Evolutionary conservation across 2,113 vertebrate genomes (phyloP).

Genomic region (Passer montanus): DNA sequence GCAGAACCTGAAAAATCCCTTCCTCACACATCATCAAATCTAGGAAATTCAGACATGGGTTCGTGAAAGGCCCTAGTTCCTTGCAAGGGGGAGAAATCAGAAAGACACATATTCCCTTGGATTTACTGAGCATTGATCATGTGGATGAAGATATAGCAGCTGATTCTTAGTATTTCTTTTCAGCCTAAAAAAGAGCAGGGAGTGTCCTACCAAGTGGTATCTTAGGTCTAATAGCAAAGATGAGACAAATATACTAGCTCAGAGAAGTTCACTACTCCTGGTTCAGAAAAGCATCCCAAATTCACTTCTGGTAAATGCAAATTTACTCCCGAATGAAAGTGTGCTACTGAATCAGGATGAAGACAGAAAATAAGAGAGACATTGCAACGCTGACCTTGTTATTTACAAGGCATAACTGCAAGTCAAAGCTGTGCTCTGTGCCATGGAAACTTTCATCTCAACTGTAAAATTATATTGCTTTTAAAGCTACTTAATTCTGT

Average conservation of each 20-base stretch:
- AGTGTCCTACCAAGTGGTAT: neutral
- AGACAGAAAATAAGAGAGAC: neutral
- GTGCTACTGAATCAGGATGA: neutral
- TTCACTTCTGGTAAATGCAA: neutral
- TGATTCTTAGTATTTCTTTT: neutral
- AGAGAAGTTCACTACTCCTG: neutral
- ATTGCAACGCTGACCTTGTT: fast-evolving
- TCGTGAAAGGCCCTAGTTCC: neutral
- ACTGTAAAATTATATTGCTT: neutral
- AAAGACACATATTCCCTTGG: neutral
- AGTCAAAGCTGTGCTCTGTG: neutral
- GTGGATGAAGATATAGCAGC: neutral
- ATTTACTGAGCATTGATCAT: neutral
- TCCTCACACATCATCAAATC: neutral
- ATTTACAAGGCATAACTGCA: neutral
- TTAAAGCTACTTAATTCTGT: neutral
- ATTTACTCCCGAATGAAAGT: neutral
- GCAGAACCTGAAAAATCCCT: neutral
- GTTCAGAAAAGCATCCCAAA: neutral
- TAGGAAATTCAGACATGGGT: neutral
- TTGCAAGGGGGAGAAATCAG: neutral
- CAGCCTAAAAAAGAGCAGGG: neutral
- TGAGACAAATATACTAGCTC: neutral
- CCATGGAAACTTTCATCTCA: neutral
- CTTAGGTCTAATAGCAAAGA: neutral